A percentile compares a stretch with the other conserved stretches of the same genome.
Evolutionary conservation across 2,888 invertebrate species (phyloP).

Genomic region (Napeogenes sylphis): DNA sequence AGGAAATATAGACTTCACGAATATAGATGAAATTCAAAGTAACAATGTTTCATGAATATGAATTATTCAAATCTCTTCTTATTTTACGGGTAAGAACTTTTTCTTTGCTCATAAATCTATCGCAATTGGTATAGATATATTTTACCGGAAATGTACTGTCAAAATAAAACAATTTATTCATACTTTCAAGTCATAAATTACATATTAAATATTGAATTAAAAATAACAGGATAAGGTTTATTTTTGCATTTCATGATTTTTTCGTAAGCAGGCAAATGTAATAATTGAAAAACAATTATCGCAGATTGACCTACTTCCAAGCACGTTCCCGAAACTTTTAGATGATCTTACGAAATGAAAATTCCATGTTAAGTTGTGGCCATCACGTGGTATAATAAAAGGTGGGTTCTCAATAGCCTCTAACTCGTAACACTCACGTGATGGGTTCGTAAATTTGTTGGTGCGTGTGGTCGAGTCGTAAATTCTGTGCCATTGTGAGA

Average conservation of each 20-base stretch:
- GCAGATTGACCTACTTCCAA: too few relatives aligned
- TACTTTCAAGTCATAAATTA: too few relatives aligned
- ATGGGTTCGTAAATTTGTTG: constrained; percentile 23
- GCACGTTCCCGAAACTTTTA: neutral
- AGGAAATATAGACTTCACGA: neutral
- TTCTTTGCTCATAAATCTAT: constrained; percentile 1
- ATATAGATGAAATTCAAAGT: constrained; percentile 5
- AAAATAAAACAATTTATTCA: too few relatives aligned
- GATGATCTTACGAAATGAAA: constrained; percentile 2
- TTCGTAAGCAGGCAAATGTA: too few relatives aligned
- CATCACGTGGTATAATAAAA: constrained; percentile 3
- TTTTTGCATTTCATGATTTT: too few relatives aligned
- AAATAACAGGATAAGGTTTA: too few relatives aligned
- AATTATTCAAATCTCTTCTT: constrained; percentile 10
- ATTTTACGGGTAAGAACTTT: constrained; percentile 1
- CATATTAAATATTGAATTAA: too few relatives aligned
- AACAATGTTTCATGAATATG: constrained; percentile 10
- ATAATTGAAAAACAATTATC: too few relatives aligned
- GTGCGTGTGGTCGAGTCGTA: constrained; percentile 24
- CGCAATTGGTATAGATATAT: neutral
- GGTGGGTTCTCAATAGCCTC: constrained; percentile 5
- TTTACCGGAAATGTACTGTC: too few relatives aligned
- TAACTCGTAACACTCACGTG: constrained; percentile 12
- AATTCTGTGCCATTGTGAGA: constrained; percentile 9
- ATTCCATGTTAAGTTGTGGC: constrained; percentile 4